Percentiles rank a stretch among this genome's conserved stretches.
These are phyloP conservation scores for Napeogenes sylphis DNA, from an alignment of 2,888 invertebrate species.

Conservation along the genomic window DNA sequence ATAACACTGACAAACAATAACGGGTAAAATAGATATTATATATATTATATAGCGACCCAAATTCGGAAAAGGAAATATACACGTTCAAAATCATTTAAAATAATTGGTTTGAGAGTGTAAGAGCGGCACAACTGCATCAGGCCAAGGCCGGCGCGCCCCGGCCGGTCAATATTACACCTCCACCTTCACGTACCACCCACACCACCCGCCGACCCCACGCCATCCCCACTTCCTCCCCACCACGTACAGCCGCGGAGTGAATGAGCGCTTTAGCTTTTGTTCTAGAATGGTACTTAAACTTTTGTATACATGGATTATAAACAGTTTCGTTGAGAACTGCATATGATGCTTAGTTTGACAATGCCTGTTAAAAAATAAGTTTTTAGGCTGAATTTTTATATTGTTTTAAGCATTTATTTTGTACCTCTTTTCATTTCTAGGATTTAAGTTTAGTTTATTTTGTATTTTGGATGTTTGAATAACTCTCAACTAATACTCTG, in stretches of 20 bases:
- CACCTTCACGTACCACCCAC: slow-evolving; percentile 5
- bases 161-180: slow-evolving; percentile 25
- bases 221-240: not conserved
- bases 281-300: slow-evolving; percentile 24
- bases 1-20: too few species aligned
- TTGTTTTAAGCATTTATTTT: not conserved
- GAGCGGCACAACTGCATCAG: slow-evolving; percentile 28
- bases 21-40: not conserved
- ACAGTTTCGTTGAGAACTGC: slow-evolving; percentile 12
- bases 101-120: slow-evolving; percentile 21
- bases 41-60: not conserved
- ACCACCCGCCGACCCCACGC: not conserved
- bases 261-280: slow-evolving; percentile 26
- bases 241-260: slow-evolving; percentile 13
- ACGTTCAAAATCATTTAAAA: slow-evolving; percentile 18
- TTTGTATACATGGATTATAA: slow-evolving; percentile 13
- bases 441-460: not conserved
- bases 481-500: not conserved
- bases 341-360: slow-evolving; percentile 16
- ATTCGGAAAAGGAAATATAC: slow-evolving; percentile 2
- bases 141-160: slow-evolving; percentile 28
- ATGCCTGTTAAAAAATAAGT: slow-evolving; percentile 16
- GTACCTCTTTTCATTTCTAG: not conserved
- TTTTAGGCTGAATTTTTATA: slow-evolving; percentile 4
- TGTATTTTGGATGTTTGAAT: too few species aligned